Evolutionary conservation across 2,888 invertebrate species (phyloP).

Genomic region (Pseudococcus longispinus): DNA sequence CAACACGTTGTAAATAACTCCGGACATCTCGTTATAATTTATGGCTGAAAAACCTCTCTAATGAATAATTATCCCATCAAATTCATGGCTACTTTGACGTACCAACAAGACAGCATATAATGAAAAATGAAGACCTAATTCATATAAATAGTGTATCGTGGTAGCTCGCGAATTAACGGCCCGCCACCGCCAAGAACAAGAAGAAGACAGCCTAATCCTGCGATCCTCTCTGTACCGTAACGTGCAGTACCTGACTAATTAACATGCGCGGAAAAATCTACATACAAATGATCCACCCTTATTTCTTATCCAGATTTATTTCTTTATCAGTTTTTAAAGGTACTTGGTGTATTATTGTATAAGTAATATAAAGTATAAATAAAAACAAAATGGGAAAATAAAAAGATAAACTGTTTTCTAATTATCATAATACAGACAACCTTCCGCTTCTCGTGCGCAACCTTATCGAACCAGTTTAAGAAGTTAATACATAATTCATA

Average conservation of each 20-base stretch:
- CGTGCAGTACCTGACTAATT: background rate
- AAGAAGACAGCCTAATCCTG: background rate
- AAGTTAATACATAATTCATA: constrained; percentile 54
- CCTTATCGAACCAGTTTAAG: constrained; percentile 54
- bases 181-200: background rate
- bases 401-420: constrained; percentile 44
- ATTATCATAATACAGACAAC: constrained; percentile 43
- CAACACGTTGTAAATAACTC: background rate
- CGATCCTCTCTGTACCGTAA: background rate
- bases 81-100: background rate
- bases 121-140: background rate
- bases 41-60: background rate
- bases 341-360: background rate
- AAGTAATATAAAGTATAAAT: background rate
- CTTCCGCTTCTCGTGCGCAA: constrained; percentile 45
- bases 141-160: background rate
- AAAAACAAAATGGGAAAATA: constrained; percentile 35
- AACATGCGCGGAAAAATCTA: background rate
- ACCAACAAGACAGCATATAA: background rate
- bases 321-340: background rate
- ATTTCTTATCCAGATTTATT: constrained; percentile 24
- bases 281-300: constrained; percentile 28
- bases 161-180: background rate
- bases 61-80: constrained; percentile 1
- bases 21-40: background rate